A percentile compares a stretch with the other conserved stretches of the same genome.
phyloP scores from a whole-genome alignment of 2,113 vertebrate species.

The Indicator indicator region DNA sequence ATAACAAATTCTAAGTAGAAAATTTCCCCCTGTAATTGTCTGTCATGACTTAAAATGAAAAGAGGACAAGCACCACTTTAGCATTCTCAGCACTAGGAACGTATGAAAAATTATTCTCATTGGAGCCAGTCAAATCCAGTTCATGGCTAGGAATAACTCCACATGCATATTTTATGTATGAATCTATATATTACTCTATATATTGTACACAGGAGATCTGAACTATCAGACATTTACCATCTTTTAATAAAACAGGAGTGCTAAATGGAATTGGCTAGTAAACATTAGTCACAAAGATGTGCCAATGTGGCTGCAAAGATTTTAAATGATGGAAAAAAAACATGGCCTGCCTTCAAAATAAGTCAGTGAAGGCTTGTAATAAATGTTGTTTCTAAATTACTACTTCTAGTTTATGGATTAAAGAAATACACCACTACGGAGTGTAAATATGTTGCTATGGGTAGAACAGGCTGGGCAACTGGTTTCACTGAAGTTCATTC shows the following conservation, averaged over 20 bases:
- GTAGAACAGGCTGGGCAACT: neutral
- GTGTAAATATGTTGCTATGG: neutral
- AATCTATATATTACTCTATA: conserved; percentile 70
- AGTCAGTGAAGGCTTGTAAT: conserved; percentile 8
- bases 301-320: conserved; percentile 64
- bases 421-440: neutral
- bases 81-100: conserved; percentile 41
- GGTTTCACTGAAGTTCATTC: neutral
- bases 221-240: conserved; percentile 72
- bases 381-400: conserved; percentile 53
- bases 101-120: conserved; percentile 59
- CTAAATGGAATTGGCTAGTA: conserved; percentile 65
- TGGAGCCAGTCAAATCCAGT: conserved; percentile 60
- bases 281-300: conserved; percentile 58
- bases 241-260: conserved; percentile 65
- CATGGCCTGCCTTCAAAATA: conserved; percentile 17
- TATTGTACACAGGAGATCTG: conserved; percentile 67
- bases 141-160: conserved; percentile 64
- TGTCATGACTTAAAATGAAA: conserved; percentile 67
- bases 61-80: conserved; percentile 58
- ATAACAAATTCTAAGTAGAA: conserved; percentile 63
- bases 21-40: conserved; percentile 47
- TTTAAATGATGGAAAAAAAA: conserved; percentile 46
- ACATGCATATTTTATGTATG: conserved; percentile 70
- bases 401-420: conserved; percentile 25